Conservation (phyloP, 2,113 vertebrate species). For the Gopherus evgoodei region DNA sequence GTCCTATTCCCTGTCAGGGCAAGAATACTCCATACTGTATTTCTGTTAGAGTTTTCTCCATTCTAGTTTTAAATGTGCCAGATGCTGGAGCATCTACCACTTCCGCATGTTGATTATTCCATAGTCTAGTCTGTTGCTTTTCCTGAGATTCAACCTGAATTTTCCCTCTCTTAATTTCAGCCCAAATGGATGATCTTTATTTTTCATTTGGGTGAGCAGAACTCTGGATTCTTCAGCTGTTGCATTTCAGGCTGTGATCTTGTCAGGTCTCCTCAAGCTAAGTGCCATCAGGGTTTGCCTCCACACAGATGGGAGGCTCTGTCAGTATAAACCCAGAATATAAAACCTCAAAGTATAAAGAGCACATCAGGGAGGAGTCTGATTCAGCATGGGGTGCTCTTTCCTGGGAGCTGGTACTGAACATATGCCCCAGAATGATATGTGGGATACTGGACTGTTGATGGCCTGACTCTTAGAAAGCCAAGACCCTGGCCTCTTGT, state of each 20-base stretch:
- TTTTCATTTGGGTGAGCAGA: neutral
- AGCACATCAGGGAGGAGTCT: neutral
- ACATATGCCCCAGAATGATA: neutral
- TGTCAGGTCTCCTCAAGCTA: accelerated
- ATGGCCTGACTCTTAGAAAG: accelerated
- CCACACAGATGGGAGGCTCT: neutral
- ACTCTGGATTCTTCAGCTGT: neutral
- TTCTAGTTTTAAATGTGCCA: neutral
- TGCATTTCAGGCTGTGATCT: neutral
- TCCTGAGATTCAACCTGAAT: neutral
- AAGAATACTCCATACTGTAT: neutral
- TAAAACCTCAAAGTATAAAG: neutral
- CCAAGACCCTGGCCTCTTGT: slow-evolving; percentile 14
- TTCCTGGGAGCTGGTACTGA: neutral
- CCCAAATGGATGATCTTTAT: neutral
- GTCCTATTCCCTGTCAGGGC: neutral
- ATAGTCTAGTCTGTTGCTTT: neutral
- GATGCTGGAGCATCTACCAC: neutral
- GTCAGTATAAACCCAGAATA: neutral
- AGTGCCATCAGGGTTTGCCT: neutral
- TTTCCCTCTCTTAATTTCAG: neutral
- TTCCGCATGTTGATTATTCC: neutral
- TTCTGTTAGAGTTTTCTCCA: neutral
- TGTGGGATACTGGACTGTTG: slow-evolving; percentile 3
- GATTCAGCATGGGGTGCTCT: neutral